Evolutionary conservation across 2,888 invertebrate species (phyloP).

Genomic region (Nomada goodeniana): DNA sequence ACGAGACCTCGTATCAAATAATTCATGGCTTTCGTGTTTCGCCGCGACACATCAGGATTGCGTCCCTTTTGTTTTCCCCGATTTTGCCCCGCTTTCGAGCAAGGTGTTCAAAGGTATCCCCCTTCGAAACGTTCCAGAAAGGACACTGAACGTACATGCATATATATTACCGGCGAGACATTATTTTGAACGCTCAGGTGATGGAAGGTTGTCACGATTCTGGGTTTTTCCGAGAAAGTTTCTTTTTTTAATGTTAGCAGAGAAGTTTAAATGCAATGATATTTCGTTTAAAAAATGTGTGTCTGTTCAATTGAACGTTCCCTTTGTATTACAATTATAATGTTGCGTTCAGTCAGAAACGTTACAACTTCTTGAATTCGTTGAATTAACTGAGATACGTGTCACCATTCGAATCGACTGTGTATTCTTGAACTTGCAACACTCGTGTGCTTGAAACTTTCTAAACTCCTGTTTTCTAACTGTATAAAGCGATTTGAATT

Average conservation of each 20-base stretch:
- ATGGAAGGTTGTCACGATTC: too few relatives aligned
- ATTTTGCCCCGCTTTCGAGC: neutral
- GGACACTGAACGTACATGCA: neutral
- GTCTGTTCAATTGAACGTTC: neutral
- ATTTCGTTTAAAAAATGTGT: neutral
- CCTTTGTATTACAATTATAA: too few relatives aligned
- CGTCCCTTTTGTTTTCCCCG: conserved; percentile 5
- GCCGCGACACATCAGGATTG: neutral
- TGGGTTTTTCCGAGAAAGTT: too few relatives aligned
- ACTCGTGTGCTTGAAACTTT: neutral
- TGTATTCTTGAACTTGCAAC: too few relatives aligned
- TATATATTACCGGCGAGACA: too few relatives aligned
- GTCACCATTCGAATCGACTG: too few relatives aligned
- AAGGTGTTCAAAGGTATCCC: neutral
- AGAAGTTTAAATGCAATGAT: too few relatives aligned
- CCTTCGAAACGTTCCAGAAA: neutral
- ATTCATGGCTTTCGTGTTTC: conserved; percentile 1
- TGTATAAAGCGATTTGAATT: too few relatives aligned
- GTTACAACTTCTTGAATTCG: neutral
- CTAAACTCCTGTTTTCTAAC: neutral
- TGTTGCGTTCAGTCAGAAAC: neutral
- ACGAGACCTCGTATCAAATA: conserved; percentile 19
- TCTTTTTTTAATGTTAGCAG: too few relatives aligned
- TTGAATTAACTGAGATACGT: neutral
- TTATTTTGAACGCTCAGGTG: too few relatives aligned